Evolutionary conservation across 2,888 invertebrate species (phyloP).

Genomic region (Harmothoe impar): DNA sequence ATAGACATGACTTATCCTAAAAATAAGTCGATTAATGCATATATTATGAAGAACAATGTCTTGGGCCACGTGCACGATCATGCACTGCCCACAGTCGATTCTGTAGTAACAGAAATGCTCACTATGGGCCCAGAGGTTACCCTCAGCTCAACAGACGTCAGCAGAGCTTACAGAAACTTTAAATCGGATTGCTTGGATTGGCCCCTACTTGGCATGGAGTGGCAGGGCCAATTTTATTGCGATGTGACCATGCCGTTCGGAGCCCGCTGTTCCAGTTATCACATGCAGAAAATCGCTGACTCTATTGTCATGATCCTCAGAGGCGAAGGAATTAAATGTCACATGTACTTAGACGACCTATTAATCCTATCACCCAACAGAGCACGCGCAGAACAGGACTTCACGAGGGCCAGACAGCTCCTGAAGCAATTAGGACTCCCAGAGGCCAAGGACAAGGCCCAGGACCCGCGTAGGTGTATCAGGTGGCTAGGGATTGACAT

Average conservation of each 20-base stretch:
- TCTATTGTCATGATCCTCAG: too few species aligned
- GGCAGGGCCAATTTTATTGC: background rate
- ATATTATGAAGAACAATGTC: slow-evolving; percentile 16
- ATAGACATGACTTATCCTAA: background rate
- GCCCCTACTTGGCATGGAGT: background rate
- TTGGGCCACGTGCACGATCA: background rate
- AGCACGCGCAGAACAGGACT: too few species aligned
- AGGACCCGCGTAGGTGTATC: too few species aligned
- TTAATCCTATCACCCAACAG: too few species aligned
- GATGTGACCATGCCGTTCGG: background rate
- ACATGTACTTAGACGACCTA: too few species aligned
- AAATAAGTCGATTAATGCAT: background rate
- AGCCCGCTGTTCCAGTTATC: background rate
- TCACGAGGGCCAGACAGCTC: too few species aligned
- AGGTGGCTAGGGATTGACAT: too few species aligned
- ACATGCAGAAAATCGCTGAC: background rate
- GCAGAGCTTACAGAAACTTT: background rate
- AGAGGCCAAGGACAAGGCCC: too few species aligned
- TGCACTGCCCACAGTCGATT: background rate
- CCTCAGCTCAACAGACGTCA: background rate
- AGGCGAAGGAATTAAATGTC: too few species aligned
- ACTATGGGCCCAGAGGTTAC: background rate
- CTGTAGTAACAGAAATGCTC: background rate
- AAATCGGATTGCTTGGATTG: background rate
- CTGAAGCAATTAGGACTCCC: too few species aligned